These are phyloP conservation scores for Microtus pennsylvanicus DNA, from an alignment of 2,113 vertebrate genomes.

Conservation along the genomic window DNA sequence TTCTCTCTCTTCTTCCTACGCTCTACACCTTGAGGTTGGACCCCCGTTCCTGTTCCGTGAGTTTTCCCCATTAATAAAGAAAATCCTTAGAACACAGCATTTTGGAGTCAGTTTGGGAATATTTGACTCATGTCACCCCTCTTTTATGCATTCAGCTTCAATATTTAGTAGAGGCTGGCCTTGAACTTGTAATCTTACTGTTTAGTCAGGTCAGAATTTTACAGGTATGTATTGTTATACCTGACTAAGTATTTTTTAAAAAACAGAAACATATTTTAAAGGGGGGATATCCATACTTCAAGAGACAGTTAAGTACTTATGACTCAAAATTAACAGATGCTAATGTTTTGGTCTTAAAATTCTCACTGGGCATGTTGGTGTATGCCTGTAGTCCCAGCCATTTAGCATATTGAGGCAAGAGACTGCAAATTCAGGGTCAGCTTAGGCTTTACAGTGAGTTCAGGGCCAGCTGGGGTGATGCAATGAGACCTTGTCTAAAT, in stretches of 20 bases:
- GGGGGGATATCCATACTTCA: background rate
- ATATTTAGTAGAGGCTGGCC: background rate
- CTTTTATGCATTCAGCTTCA: too few relatives aligned
- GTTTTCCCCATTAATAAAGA: too few relatives aligned
- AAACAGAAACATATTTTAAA: slow-evolving; percentile 23
- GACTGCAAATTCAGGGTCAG: background rate
- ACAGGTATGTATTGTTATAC: background rate
- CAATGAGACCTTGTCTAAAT: background rate
- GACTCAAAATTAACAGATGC: slow-evolving; percentile 16
- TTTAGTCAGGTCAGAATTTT: background rate
- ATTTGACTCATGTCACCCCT: too few relatives aligned
- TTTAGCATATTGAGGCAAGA: background rate
- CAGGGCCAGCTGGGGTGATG: background rate
- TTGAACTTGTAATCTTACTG: background rate
- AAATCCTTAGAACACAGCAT: too few relatives aligned
- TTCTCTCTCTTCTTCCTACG: too few relatives aligned
- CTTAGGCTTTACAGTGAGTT: background rate
- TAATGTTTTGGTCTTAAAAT: slow-evolving; percentile 7
- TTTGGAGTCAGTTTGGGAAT: too few relatives aligned
- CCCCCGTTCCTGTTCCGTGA: too few relatives aligned
- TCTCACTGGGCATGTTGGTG: background rate
- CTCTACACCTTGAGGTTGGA: too few relatives aligned
- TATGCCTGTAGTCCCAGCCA: background rate
- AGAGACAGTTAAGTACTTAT: background rate
- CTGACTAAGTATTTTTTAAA: slow-evolving; percentile 19